phyloP scores from a whole-genome alignment of 2,888 invertebrate genomes.

The Herminia tarsipennalis region DNA sequence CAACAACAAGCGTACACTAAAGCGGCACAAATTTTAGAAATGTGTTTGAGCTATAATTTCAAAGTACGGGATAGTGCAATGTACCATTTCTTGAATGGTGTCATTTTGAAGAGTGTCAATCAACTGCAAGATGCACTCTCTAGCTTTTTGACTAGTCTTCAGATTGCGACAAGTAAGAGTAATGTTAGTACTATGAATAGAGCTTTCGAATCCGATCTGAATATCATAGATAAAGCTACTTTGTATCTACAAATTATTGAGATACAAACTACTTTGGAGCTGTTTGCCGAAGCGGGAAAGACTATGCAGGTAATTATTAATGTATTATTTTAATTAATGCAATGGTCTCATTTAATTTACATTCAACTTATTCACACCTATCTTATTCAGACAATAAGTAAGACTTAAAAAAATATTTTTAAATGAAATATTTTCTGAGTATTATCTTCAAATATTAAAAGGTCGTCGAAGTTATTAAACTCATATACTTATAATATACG shows the following conservation, averaged over 20 bases:
- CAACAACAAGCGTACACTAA: constrained; percentile 89
- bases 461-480: no score
- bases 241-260: constrained; percentile 95
- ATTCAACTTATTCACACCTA: no score
- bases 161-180: constrained; percentile 83
- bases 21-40: constrained; percentile 94
- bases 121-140: constrained; percentile 90
- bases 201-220: constrained; percentile 77
- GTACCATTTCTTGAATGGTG: constrained; percentile 94
- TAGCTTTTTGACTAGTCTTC: constrained; percentile 91
- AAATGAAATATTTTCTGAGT: no score
- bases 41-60: constrained; percentile 96
- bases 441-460: no score
- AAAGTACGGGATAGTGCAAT: constrained; percentile 95
- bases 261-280: constrained; percentile 88
- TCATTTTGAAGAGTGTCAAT: constrained; percentile 91
- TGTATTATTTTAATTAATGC: background rate
- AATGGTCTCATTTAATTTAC: no score
- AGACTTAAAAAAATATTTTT: no score
- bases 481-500: no score
- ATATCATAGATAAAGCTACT: constrained; percentile 92
- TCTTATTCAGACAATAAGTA: no score
- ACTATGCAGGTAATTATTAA: constrained; percentile 88
- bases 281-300: constrained; percentile 92
- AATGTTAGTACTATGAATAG: constrained; percentile 54